Base-by-base conservation (phyloP, 2,797 vertebrate genomes). In the Sebastes nivosus region DNA sequence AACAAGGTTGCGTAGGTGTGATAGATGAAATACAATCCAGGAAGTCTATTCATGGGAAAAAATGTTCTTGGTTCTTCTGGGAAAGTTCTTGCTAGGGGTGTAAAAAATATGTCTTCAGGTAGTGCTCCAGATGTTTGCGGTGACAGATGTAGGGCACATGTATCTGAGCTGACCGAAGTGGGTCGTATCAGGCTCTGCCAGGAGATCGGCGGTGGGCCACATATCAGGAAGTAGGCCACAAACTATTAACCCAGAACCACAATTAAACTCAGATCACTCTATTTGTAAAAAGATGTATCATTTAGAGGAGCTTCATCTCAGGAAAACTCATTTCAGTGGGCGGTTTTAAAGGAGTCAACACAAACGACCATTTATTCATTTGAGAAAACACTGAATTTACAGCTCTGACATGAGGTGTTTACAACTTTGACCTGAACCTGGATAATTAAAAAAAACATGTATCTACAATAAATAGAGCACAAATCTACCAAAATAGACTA, bases 201-300 rank as follows among this genome's bases (percentile, higher is more conserved):
- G 55, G 71, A 80, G 65, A 81, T 64, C 34, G 30, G 29, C 25
- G 3, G 55, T 27, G 55, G 55, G 75, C 73, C 81, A 75, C 60
- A 58, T 72, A 68, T 25, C 52, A 67, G 27, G 57, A 93, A 90
- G 76, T 92, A 88, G 92, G 90, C 46, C 84, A 36, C 20, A 52
- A 27, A 77, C 69, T 79, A 77, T 73, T 86, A 82, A 89, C 89
- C 84, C 73, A 89, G 57, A 88, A 77, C 61, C 82, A 79, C 64
- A 71, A 24, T 77, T 55, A 67, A 58, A 72, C 67, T 18, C 5
- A 34, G 61, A 79, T 46, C 66, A 29, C 67, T 65, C 5, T 36
- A 3, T 81, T 77, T 75, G 13, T 57, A 5, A 74, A 74, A 50
- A 77, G 14, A 74, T 12, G 6, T 3, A 29, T 27, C 2, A 22